Conservation (phyloP, 2,113 vertebrate genomes). For the Gadus chalcogrammus region DNA sequence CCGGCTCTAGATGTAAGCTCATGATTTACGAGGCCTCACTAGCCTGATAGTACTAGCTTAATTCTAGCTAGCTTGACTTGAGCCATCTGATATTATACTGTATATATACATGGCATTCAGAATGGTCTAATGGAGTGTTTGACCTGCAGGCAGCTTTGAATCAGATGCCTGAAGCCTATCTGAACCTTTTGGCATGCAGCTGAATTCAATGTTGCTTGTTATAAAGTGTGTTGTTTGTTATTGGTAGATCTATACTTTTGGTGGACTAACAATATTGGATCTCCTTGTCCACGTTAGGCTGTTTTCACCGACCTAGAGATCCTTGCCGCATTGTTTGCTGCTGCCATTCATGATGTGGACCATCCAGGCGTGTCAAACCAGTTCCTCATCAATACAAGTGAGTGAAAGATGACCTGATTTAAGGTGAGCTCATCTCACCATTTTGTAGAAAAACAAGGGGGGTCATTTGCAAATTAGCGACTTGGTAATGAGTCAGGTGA, state of each 20-base stretch:
- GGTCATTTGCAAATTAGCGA: too few species aligned
- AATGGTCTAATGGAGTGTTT: too few species aligned
- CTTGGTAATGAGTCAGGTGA: too few species aligned
- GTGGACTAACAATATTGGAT: background rate
- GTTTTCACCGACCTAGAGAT: constrained; percentile 94
- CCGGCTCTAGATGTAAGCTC: constrained; percentile 85
- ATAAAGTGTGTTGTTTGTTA: background rate
- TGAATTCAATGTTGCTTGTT: background rate
- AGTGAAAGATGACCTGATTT: constrained; percentile 42
- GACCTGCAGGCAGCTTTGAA: too few species aligned
- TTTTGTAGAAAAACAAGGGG: too few species aligned
- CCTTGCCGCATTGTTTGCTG: constrained; percentile 87
- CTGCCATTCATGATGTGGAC: constrained; percentile 92
- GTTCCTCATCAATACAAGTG: constrained; percentile 95
- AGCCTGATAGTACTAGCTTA: background rate
- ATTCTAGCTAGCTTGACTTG: background rate
- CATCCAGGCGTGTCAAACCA: constrained; percentile 96
- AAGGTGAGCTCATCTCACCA: too few species aligned
- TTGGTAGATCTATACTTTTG: too few species aligned
- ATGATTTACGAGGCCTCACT: too few species aligned
- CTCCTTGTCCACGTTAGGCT: constrained; percentile 66
- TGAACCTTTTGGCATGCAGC: too few species aligned
- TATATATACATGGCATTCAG: too few species aligned
- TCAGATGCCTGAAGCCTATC: too few species aligned
- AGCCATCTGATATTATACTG: too few species aligned